These are phyloP conservation scores for Microctonus brassicae DNA, from an alignment of 2,888 invertebrate genomes.

Conservation along the genomic window DNA sequence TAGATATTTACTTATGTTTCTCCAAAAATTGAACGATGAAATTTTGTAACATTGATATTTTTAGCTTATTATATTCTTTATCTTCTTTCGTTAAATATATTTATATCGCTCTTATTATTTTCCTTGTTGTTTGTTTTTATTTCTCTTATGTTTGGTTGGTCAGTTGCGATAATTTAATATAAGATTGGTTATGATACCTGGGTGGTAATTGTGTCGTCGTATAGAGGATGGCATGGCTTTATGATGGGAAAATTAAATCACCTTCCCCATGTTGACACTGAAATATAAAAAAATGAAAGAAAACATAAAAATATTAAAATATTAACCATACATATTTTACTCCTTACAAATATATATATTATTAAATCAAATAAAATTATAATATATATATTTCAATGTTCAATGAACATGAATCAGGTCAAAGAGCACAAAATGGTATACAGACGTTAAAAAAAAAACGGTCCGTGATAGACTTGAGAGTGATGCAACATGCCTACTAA, in stretches of 20 bases:
- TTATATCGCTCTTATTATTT: not conserved
- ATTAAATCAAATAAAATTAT: slow-evolving; percentile 20
- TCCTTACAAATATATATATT: not conserved
- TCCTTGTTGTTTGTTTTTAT: slow-evolving; percentile 28
- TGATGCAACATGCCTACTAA: slow-evolving; percentile 25
- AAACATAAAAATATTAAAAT: not conserved
- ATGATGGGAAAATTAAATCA: slow-evolving; percentile 66
- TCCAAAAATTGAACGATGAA: not conserved
- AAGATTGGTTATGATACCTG: slow-evolving; percentile 51
- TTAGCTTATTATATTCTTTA: not conserved
- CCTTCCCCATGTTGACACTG: slow-evolving; percentile 70
- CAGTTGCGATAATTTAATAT: slow-evolving; percentile 39
- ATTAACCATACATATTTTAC: not conserved
- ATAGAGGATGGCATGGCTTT: slow-evolving; percentile 68
- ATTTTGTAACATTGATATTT: not conserved
- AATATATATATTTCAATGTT: not conserved
- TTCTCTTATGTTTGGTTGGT: slow-evolving; percentile 29
- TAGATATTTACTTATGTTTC: not conserved
- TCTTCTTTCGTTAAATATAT: not conserved
- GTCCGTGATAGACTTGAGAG: slow-evolving; percentile 1
- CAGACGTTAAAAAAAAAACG: not conserved
- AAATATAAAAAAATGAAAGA: slow-evolving; percentile 27
- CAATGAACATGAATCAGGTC: not conserved
- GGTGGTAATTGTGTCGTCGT: slow-evolving; percentile 62
- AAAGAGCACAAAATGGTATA: slow-evolving; percentile 8